Percentiles rank a stretch among this genome's conserved stretches.
Evolutionary conservation across 1,140 invertebrate species (phyloP).

Genomic region (Nixonia krombeini): DNA sequence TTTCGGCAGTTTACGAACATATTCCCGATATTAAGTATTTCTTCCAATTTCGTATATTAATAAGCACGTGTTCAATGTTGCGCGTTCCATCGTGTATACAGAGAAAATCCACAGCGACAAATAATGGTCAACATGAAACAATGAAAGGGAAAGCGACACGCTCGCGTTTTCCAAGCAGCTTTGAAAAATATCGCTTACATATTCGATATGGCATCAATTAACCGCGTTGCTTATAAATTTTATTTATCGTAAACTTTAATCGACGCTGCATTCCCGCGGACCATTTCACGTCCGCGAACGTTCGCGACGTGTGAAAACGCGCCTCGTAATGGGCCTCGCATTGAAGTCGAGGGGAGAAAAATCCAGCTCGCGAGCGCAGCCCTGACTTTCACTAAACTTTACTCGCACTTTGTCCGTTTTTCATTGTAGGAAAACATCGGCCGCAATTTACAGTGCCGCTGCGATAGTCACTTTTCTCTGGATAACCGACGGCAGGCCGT

Average conservation of each 20-base stretch:
- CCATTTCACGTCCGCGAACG: too few species aligned
- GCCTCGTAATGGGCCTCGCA: too few species aligned
- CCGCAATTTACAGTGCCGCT: constrained; percentile 74
- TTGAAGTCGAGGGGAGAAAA: too few species aligned
- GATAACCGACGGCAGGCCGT: constrained; percentile 82
- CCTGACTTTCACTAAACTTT: constrained; percentile 18
- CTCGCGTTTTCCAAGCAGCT: neutral
- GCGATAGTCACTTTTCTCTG: constrained; percentile 75
- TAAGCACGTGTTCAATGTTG: constrained; percentile 1
- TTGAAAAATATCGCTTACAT: constrained; percentile 5
- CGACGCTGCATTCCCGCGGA: too few species aligned
- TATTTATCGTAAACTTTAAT: too few species aligned
- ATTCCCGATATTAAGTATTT: constrained; percentile 14
- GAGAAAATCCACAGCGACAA: constrained; percentile 12
- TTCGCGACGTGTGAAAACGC: too few species aligned
- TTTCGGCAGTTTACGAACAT: constrained; percentile 14
- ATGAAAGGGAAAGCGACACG: constrained; percentile 22
- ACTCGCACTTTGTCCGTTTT: constrained; percentile 24
- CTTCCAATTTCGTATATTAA: constrained; percentile 32
- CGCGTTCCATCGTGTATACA: constrained; percentile 10
- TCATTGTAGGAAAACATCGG: constrained; percentile 72
- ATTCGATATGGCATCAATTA: constrained; percentile 2
- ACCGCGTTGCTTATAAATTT: neutral
- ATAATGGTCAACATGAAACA: constrained; percentile 6
- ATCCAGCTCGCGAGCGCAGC: too few species aligned